Base-by-base conservation (phyloP, 2,113 vertebrate species). In the Fregata magnificens region DNA sequence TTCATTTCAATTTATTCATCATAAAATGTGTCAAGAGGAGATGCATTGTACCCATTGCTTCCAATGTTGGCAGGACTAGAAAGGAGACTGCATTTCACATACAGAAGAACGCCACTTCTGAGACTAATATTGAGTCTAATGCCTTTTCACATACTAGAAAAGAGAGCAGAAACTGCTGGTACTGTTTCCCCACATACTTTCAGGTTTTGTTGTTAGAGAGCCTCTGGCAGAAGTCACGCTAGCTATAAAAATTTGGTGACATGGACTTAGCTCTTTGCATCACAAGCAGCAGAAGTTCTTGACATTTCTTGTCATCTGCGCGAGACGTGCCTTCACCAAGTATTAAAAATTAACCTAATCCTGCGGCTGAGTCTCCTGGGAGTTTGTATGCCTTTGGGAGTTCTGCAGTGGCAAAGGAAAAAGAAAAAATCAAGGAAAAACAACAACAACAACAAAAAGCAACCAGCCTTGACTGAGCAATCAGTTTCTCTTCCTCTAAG, bases 331-430 rank as follows among this genome's bases (percentile, higher is more conserved):
- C 84, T 91, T 96, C 73, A 49, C 65, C 62, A 45, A 62, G 58
- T 90, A 91, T 90, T 95, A 94, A 95, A 95, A 93, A 88, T 90
- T 80, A 93, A 80, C 66, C 36, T 87, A 61, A 76, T 82, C 66
- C 19, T 80, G n/a, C 66, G 73, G 56, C 58, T 73, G 70, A 80
- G n/a, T 77, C 82, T 88, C 58, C 36, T 76, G 15, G 25, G 85
- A 80, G 11, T 88, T 72, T 62, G 8, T 77, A 6, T 61, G 59
- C 74, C 87, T 80, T 79, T 82, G 87, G 58, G 87, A 94, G 49
- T 77, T 95, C 58, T 72, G 50, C 76, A 62, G 17, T 72, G 49
- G 25, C 53, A 91, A 66, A 85, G 24, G n/a, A 79, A 90, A 72
- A 80, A 79, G 18, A 26, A 69, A 74, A 93, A 45, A 36, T 10